Base-by-base conservation (phyloP, 2,888 invertebrate genomes). In the Athalia rosae region DNA sequence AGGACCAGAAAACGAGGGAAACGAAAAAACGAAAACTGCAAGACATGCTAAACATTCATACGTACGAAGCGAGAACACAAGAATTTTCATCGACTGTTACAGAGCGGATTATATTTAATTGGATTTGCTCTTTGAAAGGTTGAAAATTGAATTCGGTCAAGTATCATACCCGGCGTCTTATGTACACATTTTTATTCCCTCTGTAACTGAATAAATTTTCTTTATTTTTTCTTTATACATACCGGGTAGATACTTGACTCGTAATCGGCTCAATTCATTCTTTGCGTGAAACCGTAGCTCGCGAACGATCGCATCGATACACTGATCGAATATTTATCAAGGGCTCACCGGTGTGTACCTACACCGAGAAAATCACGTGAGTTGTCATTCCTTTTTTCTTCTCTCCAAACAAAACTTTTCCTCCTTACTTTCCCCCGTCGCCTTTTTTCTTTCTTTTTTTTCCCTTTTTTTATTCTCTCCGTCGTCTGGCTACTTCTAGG, bases 41-140 rank as follows among this genome's bases (percentile, higher is more conserved):
- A 50, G 11, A 7, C n/a, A n/a, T n/a, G n/a, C 50, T 2, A 53
- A 53, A 4, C 53, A 4, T 53, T 53, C 53, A n/a, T 7, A 53
- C 28, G 28, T 28, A 28, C 28, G 28, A 53, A 53, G 7, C n/a
- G 3, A 11, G 53, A 53, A 53, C 6, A 53, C 11, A 53, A 53
- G n/a, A 53, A 11, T 53, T 50, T 50, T 53, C 9, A 9, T 7
- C 3, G 9, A 53, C 28, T 28, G 28, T 28, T 28, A 28, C 28
- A 28, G 15, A 66, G 66, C 47, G 48, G 66, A 66, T 66, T 66
- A 66, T 66, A 66, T 66, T 66, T 45, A 66, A 66, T 66, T 66
- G 66, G 66, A 66, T 66, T 13, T 13, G 13, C 48, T n/a, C 66
- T 66, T 48, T n/a, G 48, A 48, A 66, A 66, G 66, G 66, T 66